Evolutionary conservation across 2,888 invertebrate species (phyloP).

Genomic region (Thyatira batis): DNA sequence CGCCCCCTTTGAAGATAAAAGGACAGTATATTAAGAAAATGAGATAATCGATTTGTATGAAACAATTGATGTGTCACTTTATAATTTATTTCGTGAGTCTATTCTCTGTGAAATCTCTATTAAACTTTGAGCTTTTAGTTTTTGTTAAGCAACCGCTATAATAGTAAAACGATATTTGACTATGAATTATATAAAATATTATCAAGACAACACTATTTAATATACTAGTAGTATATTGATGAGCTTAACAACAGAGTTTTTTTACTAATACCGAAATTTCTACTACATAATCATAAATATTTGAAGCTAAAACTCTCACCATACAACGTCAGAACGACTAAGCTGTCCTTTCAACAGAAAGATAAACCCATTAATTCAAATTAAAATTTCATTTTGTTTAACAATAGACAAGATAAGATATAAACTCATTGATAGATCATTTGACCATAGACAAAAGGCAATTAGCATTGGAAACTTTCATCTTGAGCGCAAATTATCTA

Average conservation of each 20-base stretch:
- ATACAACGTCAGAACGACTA: too few species aligned
- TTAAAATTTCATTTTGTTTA: background rate
- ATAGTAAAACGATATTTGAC: too few species aligned
- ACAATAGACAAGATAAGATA: background rate
- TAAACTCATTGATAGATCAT: background rate
- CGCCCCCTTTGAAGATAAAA: conserved; percentile 16
- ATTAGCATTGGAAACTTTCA: background rate
- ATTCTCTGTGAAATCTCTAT: background rate
- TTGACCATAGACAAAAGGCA: background rate
- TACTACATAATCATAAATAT: background rate
- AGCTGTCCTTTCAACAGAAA: background rate
- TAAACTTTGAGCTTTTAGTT: background rate
- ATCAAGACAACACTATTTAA: too few species aligned
- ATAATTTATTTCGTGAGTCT: conserved; percentile 47
- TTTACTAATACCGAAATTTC: background rate
- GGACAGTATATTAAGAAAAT: conserved; percentile 36
- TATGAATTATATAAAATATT: too few species aligned
- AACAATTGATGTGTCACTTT: conserved; percentile 61
- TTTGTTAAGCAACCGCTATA: too few species aligned
- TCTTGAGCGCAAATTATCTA: background rate
- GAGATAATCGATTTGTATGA: conserved; percentile 64
- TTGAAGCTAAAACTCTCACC: too few species aligned
- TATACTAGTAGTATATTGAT: too few species aligned
- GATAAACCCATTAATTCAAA: background rate
- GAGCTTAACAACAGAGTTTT: too few species aligned